Base-by-base conservation (phyloP, 2,113 vertebrate species). In the Trachemys scripta region DNA sequence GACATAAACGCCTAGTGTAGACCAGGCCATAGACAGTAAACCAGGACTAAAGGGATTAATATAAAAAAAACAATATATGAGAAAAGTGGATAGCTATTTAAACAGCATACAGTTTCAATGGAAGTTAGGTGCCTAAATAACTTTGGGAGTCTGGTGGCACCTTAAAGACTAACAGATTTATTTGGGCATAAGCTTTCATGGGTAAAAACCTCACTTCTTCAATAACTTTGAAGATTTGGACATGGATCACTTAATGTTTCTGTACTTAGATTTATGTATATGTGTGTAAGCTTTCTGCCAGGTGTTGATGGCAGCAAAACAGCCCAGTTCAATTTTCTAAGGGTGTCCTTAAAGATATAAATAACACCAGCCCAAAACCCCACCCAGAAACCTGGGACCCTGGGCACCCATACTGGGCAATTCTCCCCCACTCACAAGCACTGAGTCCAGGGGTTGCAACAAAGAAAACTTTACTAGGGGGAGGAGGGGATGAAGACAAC, bases 11-110 rank as follows among this genome's bases (percentile, higher is more conserved):
- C n/a, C n/a, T n/a, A n/a, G n/a, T n/a, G n/a, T n/a, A n/a, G n/a
- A n/a, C n/a, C n/a, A n/a, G n/a, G n/a, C n/a, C 31, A 65, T 14
- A 35, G 29, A 65, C 35, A 31, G 31, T 65, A 35, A 65, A 92
- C 92, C 97, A 94, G 38, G n/a, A 92, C 82, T 14, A n/a, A 87
- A 95, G 80, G 62, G 88, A 87, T 50, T 53, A 54, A 53, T 31
- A 62, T 5, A 35, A 88, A 89, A 91, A 91, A 31, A 12, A 59
- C 0, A 0, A 6, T 19, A 95, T 94, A 27, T 88, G 10, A 57
- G 80, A 81, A 29, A 57, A 16, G 31, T 82, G 72, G 50, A 25
- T 25, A 42, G 19, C 20, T 75, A 7, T 65, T 86, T 65, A 84
- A 91, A 86, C 2, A 86, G 51, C 72, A 82, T 1, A 3, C 82